These are phyloP conservation scores for Cantharis flavilabris DNA, from an alignment of 2,888 invertebrate species.

Conservation along the genomic window DNA sequence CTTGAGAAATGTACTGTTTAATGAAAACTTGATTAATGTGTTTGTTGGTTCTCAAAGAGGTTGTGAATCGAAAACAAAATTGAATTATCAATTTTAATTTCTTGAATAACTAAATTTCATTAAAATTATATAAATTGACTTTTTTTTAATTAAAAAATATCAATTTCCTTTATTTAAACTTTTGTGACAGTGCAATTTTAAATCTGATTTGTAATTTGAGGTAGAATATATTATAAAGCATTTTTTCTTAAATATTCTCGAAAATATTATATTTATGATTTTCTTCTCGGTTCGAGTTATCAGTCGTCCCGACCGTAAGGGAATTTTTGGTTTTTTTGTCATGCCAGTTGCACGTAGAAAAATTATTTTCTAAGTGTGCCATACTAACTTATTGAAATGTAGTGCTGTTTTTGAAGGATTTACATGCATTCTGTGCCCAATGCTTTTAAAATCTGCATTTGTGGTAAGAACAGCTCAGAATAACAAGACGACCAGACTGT, in stretches of 20 bases:
- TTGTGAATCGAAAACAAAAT: constrained; percentile 1
- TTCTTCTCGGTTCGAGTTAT: background rate
- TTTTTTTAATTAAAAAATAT: background rate
- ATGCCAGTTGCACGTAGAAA: background rate
- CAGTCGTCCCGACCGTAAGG: background rate
- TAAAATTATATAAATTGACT: background rate
- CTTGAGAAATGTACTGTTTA: background rate
- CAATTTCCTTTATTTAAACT: background rate
- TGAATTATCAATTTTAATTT: constrained; percentile 5
- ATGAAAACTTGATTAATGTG: constrained; percentile 4
- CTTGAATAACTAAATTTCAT: constrained; percentile 3
- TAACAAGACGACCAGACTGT: background rate
- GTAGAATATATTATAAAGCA: background rate
- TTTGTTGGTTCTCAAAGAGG: constrained; percentile 2
- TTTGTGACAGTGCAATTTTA: background rate
- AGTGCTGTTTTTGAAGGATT: constrained; percentile 15
- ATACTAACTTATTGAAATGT: constrained; percentile 2
- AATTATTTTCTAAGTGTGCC: background rate
- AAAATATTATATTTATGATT: background rate
- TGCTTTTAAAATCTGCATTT: constrained; percentile 25
- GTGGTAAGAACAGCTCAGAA: background rate
- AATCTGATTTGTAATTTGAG: background rate
- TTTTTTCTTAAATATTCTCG: background rate
- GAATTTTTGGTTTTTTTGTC: background rate
- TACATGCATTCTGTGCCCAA: constrained; percentile 19